phyloP scores from a whole-genome alignment of 2,888 invertebrate genomes.

The Melikaiella ostensackeni region DNA sequence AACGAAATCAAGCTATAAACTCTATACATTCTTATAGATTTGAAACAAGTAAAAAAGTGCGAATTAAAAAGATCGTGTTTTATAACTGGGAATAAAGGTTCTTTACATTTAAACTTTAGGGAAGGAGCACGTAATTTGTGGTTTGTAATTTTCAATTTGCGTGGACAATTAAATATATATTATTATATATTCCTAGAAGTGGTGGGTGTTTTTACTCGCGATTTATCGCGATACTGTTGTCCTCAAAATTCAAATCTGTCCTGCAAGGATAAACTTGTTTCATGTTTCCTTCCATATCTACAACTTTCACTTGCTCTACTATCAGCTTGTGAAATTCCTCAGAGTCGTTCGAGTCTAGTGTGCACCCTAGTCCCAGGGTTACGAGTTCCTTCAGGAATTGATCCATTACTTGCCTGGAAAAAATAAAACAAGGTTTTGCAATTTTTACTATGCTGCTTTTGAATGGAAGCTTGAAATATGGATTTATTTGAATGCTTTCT shows the following conservation, averaged over 20 bases:
- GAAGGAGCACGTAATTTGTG: not conserved
- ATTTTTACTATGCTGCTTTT: not conserved
- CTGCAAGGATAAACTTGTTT: constrained; percentile 89
- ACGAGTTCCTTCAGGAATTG: constrained; percentile 83
- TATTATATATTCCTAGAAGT: constrained; percentile 43
- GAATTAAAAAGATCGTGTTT: not conserved
- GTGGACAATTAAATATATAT: constrained; percentile 6
- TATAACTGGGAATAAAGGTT: not conserved
- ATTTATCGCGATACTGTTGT: constrained; percentile 63
- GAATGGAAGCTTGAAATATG: not conserved
- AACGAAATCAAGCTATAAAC: not conserved
- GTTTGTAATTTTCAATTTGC: not conserved
- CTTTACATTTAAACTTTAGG: not conserved
- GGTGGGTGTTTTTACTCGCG: constrained; percentile 57
- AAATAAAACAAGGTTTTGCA: not conserved
- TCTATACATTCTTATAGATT: not conserved
- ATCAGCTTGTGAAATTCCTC: constrained; percentile 72
- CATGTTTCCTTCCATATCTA: constrained; percentile 84
- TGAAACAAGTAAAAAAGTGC: not conserved
- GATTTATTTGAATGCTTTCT: not conserved
- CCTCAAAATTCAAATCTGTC: constrained; percentile 83
- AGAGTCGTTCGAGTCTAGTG: constrained; percentile 67
- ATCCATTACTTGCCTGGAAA: constrained; percentile 81
- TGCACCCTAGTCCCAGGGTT: constrained; percentile 79
- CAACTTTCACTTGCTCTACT: constrained; percentile 85